Conservation (phyloP, 2,797 vertebrate genomes). For the Melanotaenia nigrans region DNA sequence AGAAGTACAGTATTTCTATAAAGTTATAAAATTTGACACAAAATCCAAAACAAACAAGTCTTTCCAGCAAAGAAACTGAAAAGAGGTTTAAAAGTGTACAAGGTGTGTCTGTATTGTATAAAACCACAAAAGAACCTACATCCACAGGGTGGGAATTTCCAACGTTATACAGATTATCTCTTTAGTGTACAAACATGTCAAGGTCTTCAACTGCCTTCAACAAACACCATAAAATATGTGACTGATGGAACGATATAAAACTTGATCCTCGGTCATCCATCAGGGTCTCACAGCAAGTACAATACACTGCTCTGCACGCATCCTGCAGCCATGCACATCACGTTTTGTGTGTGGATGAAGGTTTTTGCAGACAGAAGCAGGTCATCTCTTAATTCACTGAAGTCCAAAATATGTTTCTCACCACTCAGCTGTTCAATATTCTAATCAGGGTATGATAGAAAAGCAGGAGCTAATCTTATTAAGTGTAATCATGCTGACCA, state of each 20-base stretch:
- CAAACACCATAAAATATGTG: not conserved
- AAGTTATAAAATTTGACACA: not conserved
- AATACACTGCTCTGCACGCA: slow-evolving; percentile 5
- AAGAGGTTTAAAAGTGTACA: too few species aligned
- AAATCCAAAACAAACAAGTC: too few species aligned
- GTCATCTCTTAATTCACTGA: slow-evolving; percentile 69
- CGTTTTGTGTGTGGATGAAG: slow-evolving; percentile 8
- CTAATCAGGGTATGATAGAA: slow-evolving; percentile 65
- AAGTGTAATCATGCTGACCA: slow-evolving; percentile 70
- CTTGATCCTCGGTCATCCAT: slow-evolving; percentile 13
- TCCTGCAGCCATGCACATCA: not conserved
- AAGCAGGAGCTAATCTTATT: slow-evolving; percentile 70
- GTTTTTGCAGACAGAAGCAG: slow-evolving; percentile 11
- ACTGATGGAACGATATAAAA: slow-evolving; percentile 11
- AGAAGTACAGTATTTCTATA: not conserved
- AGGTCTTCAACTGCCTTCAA: not conserved
- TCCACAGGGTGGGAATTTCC: not conserved
- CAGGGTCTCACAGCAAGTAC: not conserved
- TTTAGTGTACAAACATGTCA: not conserved
- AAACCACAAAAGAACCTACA: too few species aligned
- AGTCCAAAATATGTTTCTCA: slow-evolving; percentile 68
- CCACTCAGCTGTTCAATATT: slow-evolving; percentile 57
- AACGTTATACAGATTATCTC: slow-evolving; percentile 5
- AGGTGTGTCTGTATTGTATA: too few species aligned
- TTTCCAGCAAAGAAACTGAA: too few species aligned